Base-by-base conservation (phyloP, 1,140 invertebrate species). In the Drosophila trapezifrons region DNA sequence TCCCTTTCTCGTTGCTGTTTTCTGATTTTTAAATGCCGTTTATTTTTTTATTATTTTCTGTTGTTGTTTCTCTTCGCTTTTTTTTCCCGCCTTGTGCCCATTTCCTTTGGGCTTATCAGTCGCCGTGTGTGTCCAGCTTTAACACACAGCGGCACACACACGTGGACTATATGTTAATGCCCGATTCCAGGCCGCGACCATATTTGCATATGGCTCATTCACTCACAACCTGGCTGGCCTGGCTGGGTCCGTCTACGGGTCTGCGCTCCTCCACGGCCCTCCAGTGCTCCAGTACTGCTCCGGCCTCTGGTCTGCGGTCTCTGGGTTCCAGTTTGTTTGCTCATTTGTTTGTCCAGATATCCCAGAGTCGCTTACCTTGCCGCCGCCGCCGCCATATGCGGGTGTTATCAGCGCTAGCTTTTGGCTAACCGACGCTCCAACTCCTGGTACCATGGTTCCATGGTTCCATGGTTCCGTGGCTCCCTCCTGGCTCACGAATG, bases 141-240 rank as follows among this genome's bases (percentile, higher is more conserved):
- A 51, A 47, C 58, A 37, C 71, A 74, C 51, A 45, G 32, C 42
- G 27, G 45, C 45, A 42, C 17, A 62, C 52, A 57, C 43, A 65
- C 56, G 65, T 56, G 46, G 54, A 62, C 60, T 78, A 59, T 63
- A 60, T 69, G 66, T 65, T 77, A 81, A 86, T 86, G 82, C 82
- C 76, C 60, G 75, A 76, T 87, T 65, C 66, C 83, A 77, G 75
- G 79, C 76, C 80, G 79, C 57, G 73, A 47, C 66, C 71, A 70
- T 87, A 87, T 87, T 87, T 87, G 83, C 83, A 87, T 87, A 89
- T 89, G 83, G 84, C 83, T 87, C 83, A 89, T 89, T 80, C 80
- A 87, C 76, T 89, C 83, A 54, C 32, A 89, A 80, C 66, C 66
- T 70, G 54, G 62, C 80, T 54, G 67, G 86, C 77, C 35, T n/a